These are phyloP conservation scores for Plusia festucae DNA, from an alignment of 2,888 invertebrate species.

Conservation along the genomic window DNA sequence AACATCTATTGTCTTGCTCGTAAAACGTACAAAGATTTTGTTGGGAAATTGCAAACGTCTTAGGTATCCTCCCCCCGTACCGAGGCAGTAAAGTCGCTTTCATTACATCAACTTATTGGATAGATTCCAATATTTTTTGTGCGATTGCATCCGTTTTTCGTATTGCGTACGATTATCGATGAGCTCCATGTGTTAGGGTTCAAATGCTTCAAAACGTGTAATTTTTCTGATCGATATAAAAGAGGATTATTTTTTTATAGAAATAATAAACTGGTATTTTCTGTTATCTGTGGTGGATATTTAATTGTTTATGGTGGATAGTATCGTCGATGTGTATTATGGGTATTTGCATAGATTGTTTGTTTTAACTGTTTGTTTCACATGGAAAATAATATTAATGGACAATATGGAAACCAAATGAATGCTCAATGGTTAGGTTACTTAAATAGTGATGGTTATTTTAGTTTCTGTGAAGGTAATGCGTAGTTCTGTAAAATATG, in stretches of 20 bases:
- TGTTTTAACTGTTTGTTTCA: background rate
- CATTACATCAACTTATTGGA: slow-evolving; percentile 87
- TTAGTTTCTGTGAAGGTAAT: no score
- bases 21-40: slow-evolving; percentile 82
- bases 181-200: slow-evolving; percentile 62
- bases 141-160: slow-evolving; percentile 81
- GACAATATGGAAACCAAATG: background rate
- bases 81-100: slow-evolving; percentile 82
- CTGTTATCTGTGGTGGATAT: background rate
- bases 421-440: background rate
- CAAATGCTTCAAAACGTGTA: slow-evolving; percentile 43
- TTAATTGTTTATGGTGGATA: background rate
- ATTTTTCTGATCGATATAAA: slow-evolving; percentile 28
- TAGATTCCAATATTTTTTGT: slow-evolving; percentile 85
- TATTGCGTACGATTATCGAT: slow-evolving; percentile 74
- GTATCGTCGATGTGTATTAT: background rate
- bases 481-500: no score
- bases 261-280: background rate
- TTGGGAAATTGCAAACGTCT: slow-evolving; percentile 85
- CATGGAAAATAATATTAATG: background rate
- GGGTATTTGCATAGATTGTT: background rate
- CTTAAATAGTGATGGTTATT: background rate
- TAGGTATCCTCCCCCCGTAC: slow-evolving; percentile 67
- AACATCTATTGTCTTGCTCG: slow-evolving; percentile 83
- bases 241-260: slow-evolving; percentile 15